These are phyloP conservation scores for Phengaris arion DNA, from an alignment of 2,888 invertebrate genomes.

Conservation along the genomic window DNA sequence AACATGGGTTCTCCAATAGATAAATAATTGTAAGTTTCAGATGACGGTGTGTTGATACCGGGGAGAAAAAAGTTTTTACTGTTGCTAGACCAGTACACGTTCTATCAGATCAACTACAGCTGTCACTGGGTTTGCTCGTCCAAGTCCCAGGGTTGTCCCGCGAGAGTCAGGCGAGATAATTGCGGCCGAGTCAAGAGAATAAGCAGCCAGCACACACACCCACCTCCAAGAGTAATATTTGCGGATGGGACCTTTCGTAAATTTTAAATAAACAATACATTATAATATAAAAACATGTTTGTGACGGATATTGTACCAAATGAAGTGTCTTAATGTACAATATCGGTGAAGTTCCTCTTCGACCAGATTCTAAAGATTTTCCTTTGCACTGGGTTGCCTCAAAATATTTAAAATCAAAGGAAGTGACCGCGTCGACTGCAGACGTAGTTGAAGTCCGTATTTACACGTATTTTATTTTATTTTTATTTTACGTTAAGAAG, in stretches of 20 bases:
- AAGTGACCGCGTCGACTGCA: too few species aligned
- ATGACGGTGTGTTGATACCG: conserved; percentile 45
- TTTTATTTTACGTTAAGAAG: too few species aligned
- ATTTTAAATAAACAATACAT: conserved; percentile 31
- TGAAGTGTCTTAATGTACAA: too few species aligned
- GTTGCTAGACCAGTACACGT: conserved; percentile 50
- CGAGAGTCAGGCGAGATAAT: conserved; percentile 30
- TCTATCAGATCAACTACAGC: conserved; percentile 51
- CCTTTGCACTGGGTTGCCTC: too few species aligned
- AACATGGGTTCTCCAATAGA: too few species aligned
- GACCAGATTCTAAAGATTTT: too few species aligned
- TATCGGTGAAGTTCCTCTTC: too few species aligned
- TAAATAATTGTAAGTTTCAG: conserved; percentile 31
- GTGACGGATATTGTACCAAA: too few species aligned
- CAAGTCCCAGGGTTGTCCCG: conserved; percentile 36
- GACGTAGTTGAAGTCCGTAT: too few species aligned
- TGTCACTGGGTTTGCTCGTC: conserved; percentile 49
- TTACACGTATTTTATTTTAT: too few species aligned
- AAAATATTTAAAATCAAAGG: too few species aligned
- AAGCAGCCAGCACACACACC: conserved; percentile 41
- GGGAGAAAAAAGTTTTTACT: conserved; percentile 47
- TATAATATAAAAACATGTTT: too few species aligned
- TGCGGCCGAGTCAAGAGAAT: conserved; percentile 37
- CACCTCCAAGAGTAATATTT: conserved; percentile 42
- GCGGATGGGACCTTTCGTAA: conserved; percentile 42